Conservation (phyloP, 2,797 vertebrate genomes). For the Stomatorhinus walkeri region DNA sequence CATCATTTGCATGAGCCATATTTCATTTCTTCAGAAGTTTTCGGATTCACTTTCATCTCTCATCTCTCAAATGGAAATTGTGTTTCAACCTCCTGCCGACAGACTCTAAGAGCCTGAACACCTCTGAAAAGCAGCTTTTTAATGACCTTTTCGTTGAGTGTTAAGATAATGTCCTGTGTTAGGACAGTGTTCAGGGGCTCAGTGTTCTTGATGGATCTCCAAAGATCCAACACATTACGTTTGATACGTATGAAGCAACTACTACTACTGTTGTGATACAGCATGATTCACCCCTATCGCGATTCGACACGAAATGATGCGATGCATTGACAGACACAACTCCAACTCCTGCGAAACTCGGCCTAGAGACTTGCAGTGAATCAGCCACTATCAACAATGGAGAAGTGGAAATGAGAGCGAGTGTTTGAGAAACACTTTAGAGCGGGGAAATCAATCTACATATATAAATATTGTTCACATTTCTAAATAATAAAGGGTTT, state of each 20-base stretch:
- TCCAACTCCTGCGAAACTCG: neutral
- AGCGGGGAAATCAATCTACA: neutral
- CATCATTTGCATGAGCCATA: neutral
- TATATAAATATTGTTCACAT: neutral
- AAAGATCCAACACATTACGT: neutral
- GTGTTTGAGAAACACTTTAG: neutral
- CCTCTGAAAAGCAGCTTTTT: neutral
- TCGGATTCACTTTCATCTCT: conserved; percentile 4
- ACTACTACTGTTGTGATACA: neutral
- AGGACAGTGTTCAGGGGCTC: neutral
- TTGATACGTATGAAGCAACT: neutral
- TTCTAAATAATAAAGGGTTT: neutral
- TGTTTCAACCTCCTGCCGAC: neutral
- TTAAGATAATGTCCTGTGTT: neutral
- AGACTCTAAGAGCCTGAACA: neutral
- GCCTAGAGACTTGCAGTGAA: neutral
- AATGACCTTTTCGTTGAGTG: neutral
- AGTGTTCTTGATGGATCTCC: neutral
- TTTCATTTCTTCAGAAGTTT: neutral
- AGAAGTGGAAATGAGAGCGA: neutral
- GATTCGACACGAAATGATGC: neutral
- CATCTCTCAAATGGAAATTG: neutral
- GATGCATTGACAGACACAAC: neutral
- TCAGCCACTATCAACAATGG: neutral
- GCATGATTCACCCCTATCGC: neutral